Percentiles rank a stretch among this genome's conserved stretches.
phyloP scores from a whole-genome alignment of 2,888 invertebrate species.

The Trimorus sp. region DNA sequence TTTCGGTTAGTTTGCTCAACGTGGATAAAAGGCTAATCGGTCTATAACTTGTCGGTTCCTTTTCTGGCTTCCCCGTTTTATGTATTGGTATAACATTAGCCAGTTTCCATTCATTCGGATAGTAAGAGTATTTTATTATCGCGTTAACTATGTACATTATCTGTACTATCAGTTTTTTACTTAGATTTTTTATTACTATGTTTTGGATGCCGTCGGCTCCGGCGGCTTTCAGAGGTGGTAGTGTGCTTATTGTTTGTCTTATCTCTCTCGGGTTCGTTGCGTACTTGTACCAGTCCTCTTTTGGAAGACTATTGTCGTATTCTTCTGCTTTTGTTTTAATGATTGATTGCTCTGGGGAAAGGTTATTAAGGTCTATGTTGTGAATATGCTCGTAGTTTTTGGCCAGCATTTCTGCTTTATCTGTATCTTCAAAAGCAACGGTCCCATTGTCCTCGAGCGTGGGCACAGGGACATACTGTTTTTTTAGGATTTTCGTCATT shows the following conservation, averaged over 20 bases:
- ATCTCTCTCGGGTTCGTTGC: conserved; percentile 35
- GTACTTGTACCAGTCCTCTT: conserved; percentile 30
- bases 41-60: conserved; percentile 55
- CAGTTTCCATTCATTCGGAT: conserved; percentile 52
- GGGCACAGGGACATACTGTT: conserved; percentile 31
- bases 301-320: not conserved
- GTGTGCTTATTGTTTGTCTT: conserved; percentile 19
- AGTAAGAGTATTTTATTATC: conserved; percentile 46
- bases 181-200: conserved; percentile 56
- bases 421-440: conserved; percentile 19
- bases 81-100: conserved; percentile 50
- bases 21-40: conserved; percentile 59
- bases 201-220: conserved; percentile 59
- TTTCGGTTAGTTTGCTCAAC: conserved; percentile 53
- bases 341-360: conserved; percentile 21
- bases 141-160: conserved; percentile 54
- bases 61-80: conserved; percentile 49
- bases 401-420: conserved; percentile 56
- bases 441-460: conserved; percentile 7
- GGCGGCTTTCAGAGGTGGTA: conserved; percentile 41
- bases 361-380: conserved; percentile 26
- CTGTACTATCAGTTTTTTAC: conserved; percentile 40
- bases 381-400: conserved; percentile 43
- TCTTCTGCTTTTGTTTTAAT: not conserved
- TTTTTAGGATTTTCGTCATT: conserved; percentile 53